Conservation (phyloP, 2,113 vertebrate genomes). For the Semicossyphus pulcher region DNA sequence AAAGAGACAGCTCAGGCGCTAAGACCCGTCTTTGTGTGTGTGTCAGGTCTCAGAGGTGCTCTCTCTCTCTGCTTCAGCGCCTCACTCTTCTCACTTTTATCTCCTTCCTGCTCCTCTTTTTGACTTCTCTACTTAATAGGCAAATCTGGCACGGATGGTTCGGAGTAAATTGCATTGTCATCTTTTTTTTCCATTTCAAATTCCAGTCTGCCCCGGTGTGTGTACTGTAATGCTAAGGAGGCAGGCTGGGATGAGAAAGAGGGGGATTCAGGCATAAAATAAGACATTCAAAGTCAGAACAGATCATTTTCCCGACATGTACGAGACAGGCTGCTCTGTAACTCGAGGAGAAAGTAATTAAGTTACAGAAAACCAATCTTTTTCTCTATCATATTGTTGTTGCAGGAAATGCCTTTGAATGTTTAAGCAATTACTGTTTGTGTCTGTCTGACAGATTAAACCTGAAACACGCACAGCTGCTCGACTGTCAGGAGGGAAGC, state of each 20-base stretch:
- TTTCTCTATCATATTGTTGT: conserved; percentile 19
- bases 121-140: conserved; percentile 67
- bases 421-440: neutral
- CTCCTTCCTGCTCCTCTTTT: conserved; percentile 46
- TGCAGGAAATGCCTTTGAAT: conserved; percentile 26
- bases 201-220: conserved; percentile 41
- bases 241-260: conserved; percentile 9
- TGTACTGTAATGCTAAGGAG: conserved; percentile 43
- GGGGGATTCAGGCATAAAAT: conserved; percentile 42
- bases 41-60: conserved; percentile 52
- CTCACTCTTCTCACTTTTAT: conserved; percentile 60
- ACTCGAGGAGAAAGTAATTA: conserved; percentile 26
- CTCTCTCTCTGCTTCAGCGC: conserved; percentile 46
- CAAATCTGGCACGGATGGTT: conserved; percentile 63
- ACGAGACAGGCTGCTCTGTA: conserved; percentile 19
- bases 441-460: conserved; percentile 12
- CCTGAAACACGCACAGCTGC: conserved; percentile 18
- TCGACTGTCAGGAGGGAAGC: conserved; percentile 22
- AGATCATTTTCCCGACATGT: conserved; percentile 23
- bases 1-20: conserved; percentile 57
- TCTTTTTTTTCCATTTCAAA: conserved; percentile 55
- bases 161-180: conserved; percentile 71
- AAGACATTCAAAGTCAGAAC: conserved; percentile 53
- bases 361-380: conserved; percentile 16
- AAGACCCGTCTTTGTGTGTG: conserved; percentile 61